phyloP scores from a whole-genome alignment of 2,888 invertebrate species.

The Rhamnusium bicolor region DNA sequence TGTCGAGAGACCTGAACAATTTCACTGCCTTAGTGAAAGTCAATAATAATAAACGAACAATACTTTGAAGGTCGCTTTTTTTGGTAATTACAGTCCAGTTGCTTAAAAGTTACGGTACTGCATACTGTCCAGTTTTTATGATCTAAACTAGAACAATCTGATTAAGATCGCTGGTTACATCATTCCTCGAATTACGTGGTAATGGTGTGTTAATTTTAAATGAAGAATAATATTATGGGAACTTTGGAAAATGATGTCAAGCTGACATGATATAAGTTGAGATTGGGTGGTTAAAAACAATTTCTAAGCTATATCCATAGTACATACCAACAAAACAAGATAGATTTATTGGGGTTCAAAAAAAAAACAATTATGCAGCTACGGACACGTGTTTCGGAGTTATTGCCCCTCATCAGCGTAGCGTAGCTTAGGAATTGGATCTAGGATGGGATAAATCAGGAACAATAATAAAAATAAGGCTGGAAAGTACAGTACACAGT shows the following conservation, averaged over 20 bases:
- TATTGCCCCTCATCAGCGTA: too few relatives aligned
- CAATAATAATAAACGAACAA: slow-evolving; percentile 11
- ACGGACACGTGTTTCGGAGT: too few relatives aligned
- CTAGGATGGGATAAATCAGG: too few relatives aligned
- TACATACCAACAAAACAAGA: too few relatives aligned
- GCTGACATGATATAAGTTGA: neutral
- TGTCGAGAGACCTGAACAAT: neutral
- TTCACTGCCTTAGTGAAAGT: slow-evolving; percentile 34
- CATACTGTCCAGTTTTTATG: slow-evolving; percentile 9
- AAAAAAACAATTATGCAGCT: too few relatives aligned
- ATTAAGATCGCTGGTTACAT: slow-evolving; percentile 6
- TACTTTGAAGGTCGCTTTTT: slow-evolving; percentile 29
- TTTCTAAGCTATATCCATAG: too few relatives aligned
- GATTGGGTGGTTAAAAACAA: too few relatives aligned
- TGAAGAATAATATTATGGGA: neutral
- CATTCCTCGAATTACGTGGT: neutral
- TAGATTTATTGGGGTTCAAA: too few relatives aligned
- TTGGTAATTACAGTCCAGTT: slow-evolving; percentile 13
- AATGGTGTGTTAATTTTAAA: neutral
- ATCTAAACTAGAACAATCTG: neutral
- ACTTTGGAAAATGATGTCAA: neutral
- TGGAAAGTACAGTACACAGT: too few relatives aligned
- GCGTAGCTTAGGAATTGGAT: too few relatives aligned
- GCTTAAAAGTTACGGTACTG: slow-evolving; percentile 20
- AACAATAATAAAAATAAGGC: too few relatives aligned